Base-by-base conservation (phyloP, 92 coral and sea anemone genomes). In the Epizoanthus rinbou region DNA sequence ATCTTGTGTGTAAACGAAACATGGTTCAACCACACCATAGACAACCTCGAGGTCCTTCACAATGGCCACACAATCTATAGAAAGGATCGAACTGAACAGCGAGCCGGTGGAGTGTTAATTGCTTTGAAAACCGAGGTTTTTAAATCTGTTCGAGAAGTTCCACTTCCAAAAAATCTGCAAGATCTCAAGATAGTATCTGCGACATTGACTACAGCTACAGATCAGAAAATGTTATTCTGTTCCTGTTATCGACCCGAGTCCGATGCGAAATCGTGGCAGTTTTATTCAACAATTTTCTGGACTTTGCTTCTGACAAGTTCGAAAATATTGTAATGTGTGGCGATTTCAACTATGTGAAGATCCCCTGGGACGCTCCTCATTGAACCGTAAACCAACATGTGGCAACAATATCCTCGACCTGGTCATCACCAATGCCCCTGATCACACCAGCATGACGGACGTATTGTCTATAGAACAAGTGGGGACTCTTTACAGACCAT, bases 41-140 rank as follows among this genome's bases (percentile, higher is more conserved):
- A 65, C 8, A 80, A 80, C 66, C 60, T 69, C 17, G 88, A 88
- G 63, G 43, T 85, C 57, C 89, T 89, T 47, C 84, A 89, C 8
- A 52, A 81, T 15, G 84, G 86, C 17, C 86, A 89, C 54, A n/a
- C 76, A 5, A 75, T 89, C 65, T 89, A 41, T 82, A 83, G 93
- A 69, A 90, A 86, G 86, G 71, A 88, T 65, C 88, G 88, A 17
- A 31, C 65, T 31, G 57, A 78, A 22, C 74, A 64, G 58, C 69
- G 88, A 7, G 93, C 79, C 62, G 93, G 93, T 11, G 93, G 93
- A n/a, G 88, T 90, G 11, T 75, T 87, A 24, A 70, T 90, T 57
- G 88, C 93, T 28, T 25, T 87, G 7, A 90, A 90, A 64, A 79
- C 16, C 62, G 58, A 50, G 64, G 64, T 71, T 13, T 89, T 89